Base-by-base conservation (phyloP, 2,888 invertebrate genomes). In the Drosophila phalerata region DNA sequence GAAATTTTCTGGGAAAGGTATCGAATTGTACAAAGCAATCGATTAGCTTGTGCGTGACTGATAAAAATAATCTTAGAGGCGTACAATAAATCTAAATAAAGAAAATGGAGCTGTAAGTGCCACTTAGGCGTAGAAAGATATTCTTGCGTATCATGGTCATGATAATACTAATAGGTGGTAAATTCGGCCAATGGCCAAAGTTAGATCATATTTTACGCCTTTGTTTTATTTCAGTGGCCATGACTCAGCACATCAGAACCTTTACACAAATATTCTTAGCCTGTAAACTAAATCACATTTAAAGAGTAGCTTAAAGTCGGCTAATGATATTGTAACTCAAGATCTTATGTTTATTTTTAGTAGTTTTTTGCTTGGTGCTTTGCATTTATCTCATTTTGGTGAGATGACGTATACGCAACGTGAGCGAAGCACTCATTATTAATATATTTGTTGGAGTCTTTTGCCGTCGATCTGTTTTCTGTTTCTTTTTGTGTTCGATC, bases 381-480 rank as follows among this genome's bases (percentile, higher is more conserved):
- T 43, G 47, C 8, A 42, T 51, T 49, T 42, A 49, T 57, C 34
- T 51, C 28, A 22, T 32, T 32, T 48, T 11, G 48, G 32, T 19
- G 19, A 10, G 15, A 53, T 81, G 81, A 77, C 82, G 85, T 81
- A 81, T 81, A 81, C 85, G 81, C 85, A 71, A 52, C 40, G 67
- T 73, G 13, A 32, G 25, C 60, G 42, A 1, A 25, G 15, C 3
- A 22, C 53, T 55, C 76, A 65, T 77, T 66, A 65, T 77, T 66
- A 61, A 65, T 55, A 69, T 53, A 66, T 69, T 43, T 45, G 47
- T 62, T 25, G 40, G 40, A 32, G 43, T 47, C 25, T 43, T 38
- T 69, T 66, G 43, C 48, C 40, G 42, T 51, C 64, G 48, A 56
- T 64, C 47, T 70, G 64, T 69, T 17, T 19, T 19, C 8, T 15